Percentiles rank a stretch among this genome's conserved stretches.
Conservation (phyloP, 2,797 vertebrate species). For the Nannoperca obscura region DNA sequence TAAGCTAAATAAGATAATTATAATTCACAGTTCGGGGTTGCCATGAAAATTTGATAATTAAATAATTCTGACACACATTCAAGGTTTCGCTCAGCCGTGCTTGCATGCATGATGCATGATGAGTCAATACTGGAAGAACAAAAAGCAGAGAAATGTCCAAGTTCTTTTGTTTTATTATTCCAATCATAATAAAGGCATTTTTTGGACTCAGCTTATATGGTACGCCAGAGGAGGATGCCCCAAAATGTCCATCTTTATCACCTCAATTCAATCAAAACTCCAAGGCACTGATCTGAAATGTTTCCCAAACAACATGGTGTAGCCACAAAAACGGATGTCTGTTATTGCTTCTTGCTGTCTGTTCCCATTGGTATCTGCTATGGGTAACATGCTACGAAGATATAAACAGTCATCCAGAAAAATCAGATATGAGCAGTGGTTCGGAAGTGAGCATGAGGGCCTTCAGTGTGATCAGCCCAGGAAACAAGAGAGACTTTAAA, state of each 20-base stretch:
- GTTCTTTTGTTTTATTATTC: neutral
- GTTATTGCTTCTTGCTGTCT: constrained; percentile 24
- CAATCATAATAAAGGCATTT: too few species aligned
- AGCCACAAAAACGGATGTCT: neutral
- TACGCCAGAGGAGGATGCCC: too few species aligned
- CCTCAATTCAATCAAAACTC: neutral
- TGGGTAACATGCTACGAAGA: constrained; percentile 26
- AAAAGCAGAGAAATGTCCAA: neutral
- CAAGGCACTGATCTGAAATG: neutral
- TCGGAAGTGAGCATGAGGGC: constrained; percentile 13
- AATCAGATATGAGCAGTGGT: constrained; percentile 23
- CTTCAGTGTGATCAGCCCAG: constrained; percentile 23
- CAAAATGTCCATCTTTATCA: neutral
- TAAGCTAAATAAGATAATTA: neutral
- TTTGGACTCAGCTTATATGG: too few species aligned
- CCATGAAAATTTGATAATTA: neutral
- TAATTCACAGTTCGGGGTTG: neutral
- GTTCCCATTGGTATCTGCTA: constrained; percentile 17
- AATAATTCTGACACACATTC: too few species aligned
- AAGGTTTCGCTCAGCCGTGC: too few species aligned
- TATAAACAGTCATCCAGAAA: constrained; percentile 40
- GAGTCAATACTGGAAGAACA: neutral
- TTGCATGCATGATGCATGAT: neutral
- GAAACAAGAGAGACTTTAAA: constrained; percentile 38
- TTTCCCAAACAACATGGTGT: constrained; percentile 12